Evolutionary conservation across 2,113 vertebrate species (phyloP).

Genomic region (Aramus guarauna): DNA sequence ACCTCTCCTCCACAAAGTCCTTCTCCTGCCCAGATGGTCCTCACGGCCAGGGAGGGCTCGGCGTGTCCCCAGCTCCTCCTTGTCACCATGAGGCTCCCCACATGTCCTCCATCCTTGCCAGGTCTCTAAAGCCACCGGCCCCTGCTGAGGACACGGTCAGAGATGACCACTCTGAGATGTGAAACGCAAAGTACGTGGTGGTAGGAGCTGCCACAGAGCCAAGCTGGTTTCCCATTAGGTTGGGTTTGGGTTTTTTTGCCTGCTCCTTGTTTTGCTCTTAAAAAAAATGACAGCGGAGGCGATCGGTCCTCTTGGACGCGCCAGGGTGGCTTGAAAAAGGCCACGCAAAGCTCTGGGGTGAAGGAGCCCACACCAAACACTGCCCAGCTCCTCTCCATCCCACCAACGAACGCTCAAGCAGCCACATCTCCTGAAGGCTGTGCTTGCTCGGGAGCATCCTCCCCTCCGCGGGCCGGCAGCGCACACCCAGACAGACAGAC

Average conservation of each 20-base stretch:
- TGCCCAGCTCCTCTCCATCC: background rate
- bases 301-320: background rate
- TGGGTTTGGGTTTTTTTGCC: no score
- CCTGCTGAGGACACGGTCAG: background rate
- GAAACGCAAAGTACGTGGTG: background rate
- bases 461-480: background rate
- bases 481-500: background rate
- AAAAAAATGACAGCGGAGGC: background rate
- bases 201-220: background rate
- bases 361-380: background rate
- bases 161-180: background rate
- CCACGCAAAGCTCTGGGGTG: background rate
- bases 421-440: background rate
- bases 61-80: background rate
- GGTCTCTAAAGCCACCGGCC: background rate
- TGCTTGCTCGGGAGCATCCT: background rate
- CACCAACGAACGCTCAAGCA: background rate
- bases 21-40: background rate
- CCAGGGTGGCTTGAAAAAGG: background rate
- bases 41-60: accelerated
- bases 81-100: background rate
- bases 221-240: background rate
- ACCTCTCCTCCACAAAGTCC: background rate
- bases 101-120: background rate
- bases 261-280: background rate